Evolutionary conservation across 2,888 invertebrate species (phyloP), one percentile per base, ranked within the genome.

Genomic region (Mayetiola destructor): DNA sequence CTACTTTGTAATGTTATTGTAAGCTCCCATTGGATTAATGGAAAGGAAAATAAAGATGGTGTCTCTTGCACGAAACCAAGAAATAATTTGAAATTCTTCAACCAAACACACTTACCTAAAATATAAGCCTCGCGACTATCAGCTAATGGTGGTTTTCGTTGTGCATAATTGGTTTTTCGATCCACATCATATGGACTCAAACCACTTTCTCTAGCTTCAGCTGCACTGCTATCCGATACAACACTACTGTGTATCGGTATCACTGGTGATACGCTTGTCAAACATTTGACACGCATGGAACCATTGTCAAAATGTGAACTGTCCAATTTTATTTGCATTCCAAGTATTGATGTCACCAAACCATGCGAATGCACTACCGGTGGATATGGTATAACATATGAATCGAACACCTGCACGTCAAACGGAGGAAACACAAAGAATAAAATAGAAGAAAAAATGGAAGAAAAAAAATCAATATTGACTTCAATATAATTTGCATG

Each of bases 121-220:
- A 80, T 69, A 66, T 79, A 74, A 29, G 80, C 80, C 67, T 80
- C 80, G 61, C 80, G 72, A 69, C 79, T 77, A 65, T 77, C 75
- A 59, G 78, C 73, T 36, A 71, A 72, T 36, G 77, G 75, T 55
- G 77, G 69, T 52, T 76, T 75, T 23, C 56, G 18, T 65, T 78
- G 77, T 20, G 79, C 72, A 48, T 23, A 3, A 23, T 23, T 42
- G 14, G 42, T 42, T 42, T 42, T 42, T 12, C 39, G 16, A 16
- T 39, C 20, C 5, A n/a, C n/a, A 3, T 18, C 18, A 6, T 20
- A 23, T 42, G 14, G n/a, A 48, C 3, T 20, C 3, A 4, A 27
- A n/a, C 6, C 27, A 14, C 27, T 27, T 27, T 48, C 48, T 27
- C 27, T 27, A 2, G 48, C n/a, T n/a, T 48, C 48, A 16, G 48